Conservation (phyloP, 2,888 invertebrate genomes). For the Allygus modestus region DNA sequence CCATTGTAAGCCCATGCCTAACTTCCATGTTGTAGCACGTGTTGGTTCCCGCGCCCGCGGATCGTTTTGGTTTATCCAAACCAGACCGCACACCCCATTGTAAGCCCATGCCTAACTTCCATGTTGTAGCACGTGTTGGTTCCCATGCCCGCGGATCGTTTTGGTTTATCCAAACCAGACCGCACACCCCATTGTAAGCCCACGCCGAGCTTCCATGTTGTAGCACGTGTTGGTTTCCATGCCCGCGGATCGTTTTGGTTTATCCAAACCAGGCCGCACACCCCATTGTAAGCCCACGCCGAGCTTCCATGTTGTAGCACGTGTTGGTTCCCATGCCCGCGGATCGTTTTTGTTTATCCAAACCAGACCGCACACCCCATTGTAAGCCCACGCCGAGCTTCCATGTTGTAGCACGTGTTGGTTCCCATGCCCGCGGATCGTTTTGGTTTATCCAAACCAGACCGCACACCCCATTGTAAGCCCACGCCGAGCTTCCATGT, state of each 20-base stretch:
- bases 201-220: slow-evolving; percentile 27
- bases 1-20: neutral
- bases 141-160: neutral
- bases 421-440: too few relatives aligned
- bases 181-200: slow-evolving; percentile 13
- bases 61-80: slow-evolving; percentile 34
- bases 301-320: too few relatives aligned
- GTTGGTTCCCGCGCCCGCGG: neutral
- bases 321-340: too few relatives aligned
- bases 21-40: slow-evolving; percentile 33
- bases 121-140: slow-evolving; percentile 21
- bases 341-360: too few relatives aligned
- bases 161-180: slow-evolving; percentile 45
- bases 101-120: too few relatives aligned
- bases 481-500: too few relatives aligned
- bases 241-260: slow-evolving; percentile 11
- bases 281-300: neutral
- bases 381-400: too few relatives aligned
- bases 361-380: too few relatives aligned
- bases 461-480: too few relatives aligned
- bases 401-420: too few relatives aligned
- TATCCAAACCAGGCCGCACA: slow-evolving; percentile 45
- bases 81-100: slow-evolving; percentile 39
- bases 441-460: too few relatives aligned
- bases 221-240: neutral